Percentiles rank a stretch among this genome's conserved stretches.
Conservation (phyloP, 2,797 vertebrate species). For the Muscicapa striata region DNA sequence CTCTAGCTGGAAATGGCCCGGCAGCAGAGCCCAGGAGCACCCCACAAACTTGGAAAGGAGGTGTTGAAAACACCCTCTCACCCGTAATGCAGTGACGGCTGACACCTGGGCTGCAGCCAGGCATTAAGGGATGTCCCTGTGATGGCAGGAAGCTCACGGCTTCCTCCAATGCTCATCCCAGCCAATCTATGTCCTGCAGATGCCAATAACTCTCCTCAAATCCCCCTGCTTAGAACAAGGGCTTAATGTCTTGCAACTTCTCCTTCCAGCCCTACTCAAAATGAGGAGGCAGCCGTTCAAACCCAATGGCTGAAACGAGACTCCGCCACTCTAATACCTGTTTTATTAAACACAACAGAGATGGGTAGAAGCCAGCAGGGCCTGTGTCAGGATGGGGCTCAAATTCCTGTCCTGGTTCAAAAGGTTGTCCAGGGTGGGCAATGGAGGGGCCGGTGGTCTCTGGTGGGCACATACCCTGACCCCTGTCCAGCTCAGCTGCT, state of each 20-base stretch:
- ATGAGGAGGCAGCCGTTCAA: slow-evolving; percentile 33
- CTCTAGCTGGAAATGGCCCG: background rate
- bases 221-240: slow-evolving; percentile 9
- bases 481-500: background rate
- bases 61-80: background rate
- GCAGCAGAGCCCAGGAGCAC: background rate
- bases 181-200: slow-evolving; percentile 1
- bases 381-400: background rate
- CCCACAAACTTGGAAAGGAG: background rate
- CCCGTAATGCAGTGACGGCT: background rate
- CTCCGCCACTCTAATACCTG: slow-evolving; percentile 31
- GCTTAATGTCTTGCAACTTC: background rate
- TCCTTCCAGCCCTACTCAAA: background rate
- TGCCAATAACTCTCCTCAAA: slow-evolving; percentile 45
- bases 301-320: background rate
- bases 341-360: slow-evolving; percentile 56
- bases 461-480: rapidly evolving
- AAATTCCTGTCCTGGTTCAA: slow-evolving; percentile 63
- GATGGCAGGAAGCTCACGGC: background rate
- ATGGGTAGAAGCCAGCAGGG: slow-evolving; percentile 30
- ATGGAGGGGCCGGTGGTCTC: rapidly evolving
- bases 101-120: background rate
- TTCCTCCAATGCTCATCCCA: background rate
- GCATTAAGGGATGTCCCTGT: background rate
- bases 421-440: background rate